Base-by-base conservation (phyloP, 2,113 vertebrate species). In the Paratilapia polleni region DNA sequence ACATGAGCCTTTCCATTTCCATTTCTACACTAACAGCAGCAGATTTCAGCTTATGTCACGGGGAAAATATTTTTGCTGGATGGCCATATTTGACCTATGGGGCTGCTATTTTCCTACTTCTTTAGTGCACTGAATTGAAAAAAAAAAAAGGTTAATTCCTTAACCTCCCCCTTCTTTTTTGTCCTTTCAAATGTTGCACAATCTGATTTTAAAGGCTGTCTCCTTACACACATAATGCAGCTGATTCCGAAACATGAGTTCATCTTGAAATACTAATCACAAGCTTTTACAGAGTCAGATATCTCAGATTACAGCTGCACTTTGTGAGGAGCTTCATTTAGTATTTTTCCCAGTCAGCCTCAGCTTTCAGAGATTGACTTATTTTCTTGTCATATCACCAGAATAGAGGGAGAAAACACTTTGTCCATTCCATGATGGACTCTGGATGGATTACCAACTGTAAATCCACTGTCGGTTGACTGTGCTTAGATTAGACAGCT, bases 401-500 rank as follows among this genome's bases (percentile, higher is more conserved):
- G 26, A 74, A 75, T 4, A 41, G 36, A 54, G 13, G 36, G 64
- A 74, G 74, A 82, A 77, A 83, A 36, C 62, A 34, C 41, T 38
- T n/a, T 49, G 26, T 80, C 62, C 79, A 70, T 92, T 87, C 88
- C 76, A 79, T 34, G 59, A 58, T 41, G 56, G 68, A 88, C 82
- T 77, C 70, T 80, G 82, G 59, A 12, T 74, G 87, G 89, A 93
- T 94, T 92, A 92, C 59, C 81, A 73, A 24, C 66, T 85, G 73
- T 83, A 93, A 93, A 91, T 91, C 84, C 84, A 77, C 66, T 43
- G n/a, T 52, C 73, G 81, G 41, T 89, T 86, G 38, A 77, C 86
- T 62, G 73, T 59, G 80, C 26, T 80, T 68, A 62, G 84, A 93
- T 91, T 88, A 91, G 81, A 87, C 76, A 74, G 77, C 81, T 77